These are phyloP conservation scores for Atrichornis clamosus DNA, from an alignment of 2,113 vertebrate species.

Conservation along the genomic window DNA sequence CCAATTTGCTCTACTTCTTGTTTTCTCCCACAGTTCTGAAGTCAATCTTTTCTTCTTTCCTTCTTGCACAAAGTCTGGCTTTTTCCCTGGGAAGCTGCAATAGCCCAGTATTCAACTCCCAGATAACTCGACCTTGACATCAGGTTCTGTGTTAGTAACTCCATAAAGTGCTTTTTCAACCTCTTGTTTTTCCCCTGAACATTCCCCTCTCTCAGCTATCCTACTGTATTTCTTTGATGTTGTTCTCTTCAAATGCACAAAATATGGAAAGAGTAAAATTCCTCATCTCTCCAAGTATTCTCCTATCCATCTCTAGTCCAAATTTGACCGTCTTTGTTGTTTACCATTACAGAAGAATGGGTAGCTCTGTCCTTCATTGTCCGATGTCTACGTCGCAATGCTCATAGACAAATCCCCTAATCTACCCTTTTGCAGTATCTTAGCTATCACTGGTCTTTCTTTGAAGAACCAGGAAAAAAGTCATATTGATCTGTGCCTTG, in stretches of 20 bases:
- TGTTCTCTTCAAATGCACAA: background rate
- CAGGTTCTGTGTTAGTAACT: background rate
- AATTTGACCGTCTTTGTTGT: background rate
- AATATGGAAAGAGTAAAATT: background rate
- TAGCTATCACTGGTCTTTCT: background rate
- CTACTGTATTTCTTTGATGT: background rate
- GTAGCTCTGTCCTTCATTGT: background rate
- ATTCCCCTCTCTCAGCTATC: background rate
- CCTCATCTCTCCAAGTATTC: background rate
- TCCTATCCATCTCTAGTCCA: background rate
- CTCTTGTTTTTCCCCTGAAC: background rate
- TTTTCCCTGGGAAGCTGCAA: background rate
- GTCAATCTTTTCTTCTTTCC: background rate
- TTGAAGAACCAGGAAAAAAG: background rate
- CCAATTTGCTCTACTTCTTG: background rate
- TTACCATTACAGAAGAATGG: background rate
- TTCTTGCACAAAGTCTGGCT: background rate
- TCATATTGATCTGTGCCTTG: background rate
- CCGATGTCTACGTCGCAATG: background rate
- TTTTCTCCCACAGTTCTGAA: background rate
- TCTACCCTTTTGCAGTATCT: background rate
- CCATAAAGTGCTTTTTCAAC: background rate
- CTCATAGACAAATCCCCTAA: background rate
- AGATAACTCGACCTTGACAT: background rate
- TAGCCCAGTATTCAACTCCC: background rate